Percentiles rank a stretch among this genome's conserved stretches.
Conservation (phyloP, 2,888 invertebrate species). For the Candidula unifasciata region DNA sequence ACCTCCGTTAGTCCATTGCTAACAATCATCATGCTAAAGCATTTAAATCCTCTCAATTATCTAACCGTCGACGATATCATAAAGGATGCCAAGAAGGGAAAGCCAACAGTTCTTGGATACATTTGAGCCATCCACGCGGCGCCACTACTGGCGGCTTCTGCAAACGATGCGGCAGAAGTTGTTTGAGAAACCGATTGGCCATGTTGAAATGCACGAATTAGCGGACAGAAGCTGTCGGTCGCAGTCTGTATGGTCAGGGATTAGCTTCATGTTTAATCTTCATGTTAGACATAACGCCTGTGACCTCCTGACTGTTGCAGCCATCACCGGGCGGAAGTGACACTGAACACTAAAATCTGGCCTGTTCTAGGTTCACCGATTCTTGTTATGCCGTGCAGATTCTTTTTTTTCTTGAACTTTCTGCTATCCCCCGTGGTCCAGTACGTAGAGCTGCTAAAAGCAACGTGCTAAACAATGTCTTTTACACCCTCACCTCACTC, state of each 20-base stretch:
- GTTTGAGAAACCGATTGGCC: conserved; percentile 31
- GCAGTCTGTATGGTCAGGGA: conserved; percentile 36
- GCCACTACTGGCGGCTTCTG: conserved; percentile 29
- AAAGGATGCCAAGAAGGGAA: not conserved
- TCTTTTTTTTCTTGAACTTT: too few relatives aligned
- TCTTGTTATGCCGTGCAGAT: too few relatives aligned
- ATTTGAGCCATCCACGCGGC: conserved; percentile 25
- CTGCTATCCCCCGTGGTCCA: too few relatives aligned
- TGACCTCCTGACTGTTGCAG: not conserved
- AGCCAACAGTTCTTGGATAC: not conserved
- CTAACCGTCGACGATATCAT: not conserved
- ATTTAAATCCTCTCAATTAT: not conserved
- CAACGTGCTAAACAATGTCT: too few relatives aligned
- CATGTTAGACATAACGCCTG: conserved; percentile 19
- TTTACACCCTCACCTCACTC: too few relatives aligned
- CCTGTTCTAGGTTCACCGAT: too few relatives aligned
- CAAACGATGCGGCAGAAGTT: conserved; percentile 7
- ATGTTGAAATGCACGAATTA: conserved; percentile 32
- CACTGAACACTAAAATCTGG: not conserved
- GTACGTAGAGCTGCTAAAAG: too few relatives aligned
- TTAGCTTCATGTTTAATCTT: conserved; percentile 28
- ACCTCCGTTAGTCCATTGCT: too few relatives aligned
- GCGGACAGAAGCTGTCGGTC: conserved; percentile 9
- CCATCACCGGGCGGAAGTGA: conserved; percentile 26
- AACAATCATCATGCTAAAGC: too few relatives aligned